Percentiles rank a stretch among this genome's conserved stretches.
These are phyloP conservation scores for Nomada ferruginata DNA, from an alignment of 2,888 invertebrate genomes.

Conservation along the genomic window DNA sequence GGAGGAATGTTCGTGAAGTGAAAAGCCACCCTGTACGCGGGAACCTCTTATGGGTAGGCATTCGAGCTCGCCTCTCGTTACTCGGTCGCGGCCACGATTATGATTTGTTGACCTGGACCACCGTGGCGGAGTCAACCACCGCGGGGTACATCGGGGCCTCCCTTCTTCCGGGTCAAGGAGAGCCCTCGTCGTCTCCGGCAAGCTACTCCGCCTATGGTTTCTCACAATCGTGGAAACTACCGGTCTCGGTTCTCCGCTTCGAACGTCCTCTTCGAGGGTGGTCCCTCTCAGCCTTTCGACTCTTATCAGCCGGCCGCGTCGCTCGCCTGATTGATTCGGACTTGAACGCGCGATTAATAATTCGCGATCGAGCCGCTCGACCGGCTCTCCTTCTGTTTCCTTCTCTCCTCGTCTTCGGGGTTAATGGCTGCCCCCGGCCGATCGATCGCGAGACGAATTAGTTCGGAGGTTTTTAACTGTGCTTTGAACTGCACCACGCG, in stretches of 20 bases:
- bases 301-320: slow-evolving; percentile 15
- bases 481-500: too few relatives aligned
- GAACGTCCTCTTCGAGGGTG: slow-evolving; percentile 46
- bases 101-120: slow-evolving; percentile 82
- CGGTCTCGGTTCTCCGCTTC: background rate
- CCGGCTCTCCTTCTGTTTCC: background rate
- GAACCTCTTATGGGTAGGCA: slow-evolving; percentile 66
- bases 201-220: slow-evolving; percentile 22
- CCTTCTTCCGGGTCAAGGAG: slow-evolving; percentile 36
- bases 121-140: slow-evolving; percentile 75
- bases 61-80: slow-evolving; percentile 78
- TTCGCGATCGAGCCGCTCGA: slow-evolving; percentile 20
- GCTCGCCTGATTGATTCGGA: slow-evolving; percentile 42
- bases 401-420: slow-evolving; percentile 1
- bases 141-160: slow-evolving; percentile 51
- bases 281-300: slow-evolving; percentile 12
- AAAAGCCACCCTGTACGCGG: slow-evolving; percentile 47
- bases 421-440: slow-evolving; percentile 22
- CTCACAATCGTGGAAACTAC: slow-evolving; percentile 60
- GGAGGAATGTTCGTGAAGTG: background rate
- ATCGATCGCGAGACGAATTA: slow-evolving; percentile 35
- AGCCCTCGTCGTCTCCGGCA: slow-evolving; percentile 15
- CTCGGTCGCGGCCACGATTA: slow-evolving; percentile 80
- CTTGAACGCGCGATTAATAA: slow-evolving; percentile 50
- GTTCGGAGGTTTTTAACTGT: background rate